phyloP scores from a whole-genome alignment of 2,888 invertebrate genomes.

The Flexamia atlantica region DNA sequence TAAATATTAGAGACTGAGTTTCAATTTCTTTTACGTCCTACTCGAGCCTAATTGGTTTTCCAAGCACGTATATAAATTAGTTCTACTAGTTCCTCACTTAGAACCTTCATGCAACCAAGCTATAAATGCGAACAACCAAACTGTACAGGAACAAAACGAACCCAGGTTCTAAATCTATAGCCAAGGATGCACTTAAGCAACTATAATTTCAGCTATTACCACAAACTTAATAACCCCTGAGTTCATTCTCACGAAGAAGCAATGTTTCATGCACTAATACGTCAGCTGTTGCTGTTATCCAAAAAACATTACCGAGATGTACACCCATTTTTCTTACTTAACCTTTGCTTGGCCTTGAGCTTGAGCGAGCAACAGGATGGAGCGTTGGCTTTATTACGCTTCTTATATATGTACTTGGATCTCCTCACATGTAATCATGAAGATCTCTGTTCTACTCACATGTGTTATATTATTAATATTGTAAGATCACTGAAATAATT shows the following conservation, averaged over 20 bases:
- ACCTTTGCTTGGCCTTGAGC: conserved; percentile 33
- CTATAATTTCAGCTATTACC: neutral
- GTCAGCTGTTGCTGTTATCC: conserved; percentile 10
- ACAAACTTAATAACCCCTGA: neutral
- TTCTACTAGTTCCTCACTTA: no score
- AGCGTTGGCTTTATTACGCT: neutral
- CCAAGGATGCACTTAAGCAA: neutral
- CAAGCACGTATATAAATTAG: no score
- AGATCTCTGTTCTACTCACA: no score
- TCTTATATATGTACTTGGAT: neutral
- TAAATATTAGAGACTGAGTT: no score
- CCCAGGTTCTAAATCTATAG: no score
- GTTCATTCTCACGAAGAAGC: neutral
- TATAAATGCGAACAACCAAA: neutral
- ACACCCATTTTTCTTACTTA: conserved; percentile 13
- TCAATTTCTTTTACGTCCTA: no score
- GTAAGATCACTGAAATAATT: no score
- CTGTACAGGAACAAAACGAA: neutral
- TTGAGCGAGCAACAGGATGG: neutral
- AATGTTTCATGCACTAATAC: neutral
- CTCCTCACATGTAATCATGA: neutral
- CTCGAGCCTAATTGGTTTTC: no score
- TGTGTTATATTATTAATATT: no score
- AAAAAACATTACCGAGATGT: neutral
- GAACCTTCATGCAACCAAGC: neutral